These are phyloP conservation scores for Scytalopus superciliaris DNA, from an alignment of 2,113 vertebrate species.

Conservation along the genomic window DNA sequence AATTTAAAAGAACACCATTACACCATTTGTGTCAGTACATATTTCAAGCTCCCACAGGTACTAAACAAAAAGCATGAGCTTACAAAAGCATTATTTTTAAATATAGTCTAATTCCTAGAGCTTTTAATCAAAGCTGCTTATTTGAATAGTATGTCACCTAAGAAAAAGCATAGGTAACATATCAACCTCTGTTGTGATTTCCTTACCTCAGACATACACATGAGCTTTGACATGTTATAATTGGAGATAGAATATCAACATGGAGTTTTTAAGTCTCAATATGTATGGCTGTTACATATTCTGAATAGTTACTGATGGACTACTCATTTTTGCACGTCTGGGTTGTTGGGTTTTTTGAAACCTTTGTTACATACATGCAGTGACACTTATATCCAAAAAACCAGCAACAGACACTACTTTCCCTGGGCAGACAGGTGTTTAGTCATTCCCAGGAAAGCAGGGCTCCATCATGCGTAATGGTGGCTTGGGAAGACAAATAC, in stretches of 20 bases:
- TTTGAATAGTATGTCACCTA: not conserved
- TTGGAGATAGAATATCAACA: not conserved
- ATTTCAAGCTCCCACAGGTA: not conserved
- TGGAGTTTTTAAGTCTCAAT: not conserved
- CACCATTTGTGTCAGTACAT: not conserved
- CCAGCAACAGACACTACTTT: not conserved
- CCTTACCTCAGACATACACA: not conserved
- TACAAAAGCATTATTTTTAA: not conserved
- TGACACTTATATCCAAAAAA: not conserved
- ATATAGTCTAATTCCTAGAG: not conserved
- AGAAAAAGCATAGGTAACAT: not conserved
- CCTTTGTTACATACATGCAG: not conserved
- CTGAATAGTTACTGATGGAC: not conserved
- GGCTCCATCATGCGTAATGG: fast-evolving
- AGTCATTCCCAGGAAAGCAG: not conserved
- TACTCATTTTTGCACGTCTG: fast-evolving
- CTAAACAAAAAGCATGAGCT: not conserved
- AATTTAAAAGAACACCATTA: not conserved
- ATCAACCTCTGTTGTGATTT: not conserved
- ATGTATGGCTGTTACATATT: not conserved
- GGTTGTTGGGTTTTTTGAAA: not conserved
- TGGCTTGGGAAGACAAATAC: fast-evolving
- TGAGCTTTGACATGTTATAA: not conserved
- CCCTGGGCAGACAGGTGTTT: not conserved
- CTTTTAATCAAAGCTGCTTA: not conserved